Evolutionary conservation across 37 sponge, comb jelly and placozoan species (phyloP), one percentile per base, ranked within the genome.

Genomic region (Chondrilla cf. caribensis): DNA sequence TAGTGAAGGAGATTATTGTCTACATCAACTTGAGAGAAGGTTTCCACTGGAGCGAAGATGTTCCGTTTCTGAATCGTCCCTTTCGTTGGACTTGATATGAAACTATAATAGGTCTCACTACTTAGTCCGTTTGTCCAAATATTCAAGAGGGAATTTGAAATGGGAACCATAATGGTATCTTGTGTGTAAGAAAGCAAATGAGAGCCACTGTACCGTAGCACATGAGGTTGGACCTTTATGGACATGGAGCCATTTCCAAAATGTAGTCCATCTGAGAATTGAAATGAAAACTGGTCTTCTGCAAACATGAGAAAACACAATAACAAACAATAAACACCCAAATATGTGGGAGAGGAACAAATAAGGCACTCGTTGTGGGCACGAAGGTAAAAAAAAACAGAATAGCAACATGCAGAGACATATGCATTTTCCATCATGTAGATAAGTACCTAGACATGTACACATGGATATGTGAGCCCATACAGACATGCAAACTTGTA

Each of bases 81-180:
- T 79, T 59, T 54, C 18, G 25, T 0, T 8, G 89, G 89, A 0
- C 2, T 24, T 18, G 11, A 37, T 18, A 0, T 54, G 0, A 92
- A 54, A 28, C 3, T 64, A 58, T 59, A 88, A 9, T 32, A 25
- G 21, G 89, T 88, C 0, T 79, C 79, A 29, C 54, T 54, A 24
- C 54, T 29, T 36, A 54, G 11, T 3, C 86, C 83, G 51, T 87
- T 92, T 17, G 92, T 88, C 3, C 26, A 18, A 14, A 42, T 39
- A 25, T 73, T 39, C 41, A 73, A 42, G 24, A 73, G 38, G 17
- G 44, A 39, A 6, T 4, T 73, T 22, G 44, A 39, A 39, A 73
- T 39, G 44, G 19, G 76, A n/a, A 73, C 76, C 21, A 2, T 22
- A 2, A 17, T 37, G 24, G 2, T 0, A 73, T 73, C 76, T 39